phyloP scores from a whole-genome alignment of 2,797 vertebrate genomes.

The Buphagus erythrorhynchus region DNA sequence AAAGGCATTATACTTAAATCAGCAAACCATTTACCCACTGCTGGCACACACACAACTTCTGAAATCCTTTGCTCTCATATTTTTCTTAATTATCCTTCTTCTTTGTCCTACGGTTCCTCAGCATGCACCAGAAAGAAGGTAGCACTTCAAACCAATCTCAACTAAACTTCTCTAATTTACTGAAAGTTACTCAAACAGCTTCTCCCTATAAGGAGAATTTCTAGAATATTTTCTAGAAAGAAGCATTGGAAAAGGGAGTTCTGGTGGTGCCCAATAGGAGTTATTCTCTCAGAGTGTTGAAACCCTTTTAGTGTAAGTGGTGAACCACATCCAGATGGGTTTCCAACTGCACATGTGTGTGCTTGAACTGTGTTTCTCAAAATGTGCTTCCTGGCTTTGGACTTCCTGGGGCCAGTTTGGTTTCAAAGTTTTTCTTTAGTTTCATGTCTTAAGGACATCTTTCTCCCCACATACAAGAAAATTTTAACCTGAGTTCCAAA shows the following conservation, averaged over 20 bases:
- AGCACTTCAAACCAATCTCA: not conserved
- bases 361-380: not conserved
- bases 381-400: not conserved
- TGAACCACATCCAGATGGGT: not conserved
- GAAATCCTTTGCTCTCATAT: not conserved
- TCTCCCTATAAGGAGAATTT: not conserved
- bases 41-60: not conserved
- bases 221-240: not conserved
- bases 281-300: not conserved
- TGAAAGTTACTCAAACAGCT: not conserved
- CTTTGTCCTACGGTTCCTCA: not conserved
- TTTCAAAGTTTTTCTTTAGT: not conserved
- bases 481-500: not conserved
- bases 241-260: not conserved
- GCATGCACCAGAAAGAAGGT: not conserved
- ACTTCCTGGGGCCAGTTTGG: not conserved
- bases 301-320: rapidly evolving
- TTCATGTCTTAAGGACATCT: not conserved
- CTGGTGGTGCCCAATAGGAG: not conserved
- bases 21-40: not conserved
- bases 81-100: not conserved
- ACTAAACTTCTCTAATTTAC: not conserved
- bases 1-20: not conserved
- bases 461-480: not conserved
- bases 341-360: not conserved